Base-by-base conservation (phyloP, 2,888 invertebrate genomes). In the Caenorhabditis sp. region DNA sequence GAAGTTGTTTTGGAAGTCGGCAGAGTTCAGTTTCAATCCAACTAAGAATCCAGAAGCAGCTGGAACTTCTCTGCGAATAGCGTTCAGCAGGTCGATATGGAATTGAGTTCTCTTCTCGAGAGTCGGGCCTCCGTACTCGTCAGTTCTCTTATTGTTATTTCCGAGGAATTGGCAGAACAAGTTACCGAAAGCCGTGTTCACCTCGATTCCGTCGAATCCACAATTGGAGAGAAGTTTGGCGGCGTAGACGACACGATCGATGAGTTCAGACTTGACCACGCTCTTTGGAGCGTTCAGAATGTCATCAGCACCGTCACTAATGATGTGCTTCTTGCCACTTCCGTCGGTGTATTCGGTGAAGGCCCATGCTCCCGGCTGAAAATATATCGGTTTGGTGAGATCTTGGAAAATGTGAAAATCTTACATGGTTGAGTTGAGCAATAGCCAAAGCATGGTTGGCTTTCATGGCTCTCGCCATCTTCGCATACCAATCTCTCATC, bases 221-320 rank as follows among this genome's bases (percentile, higher is more conserved):
- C 82, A 82, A 47, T 76, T 76, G 3, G 72, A 76, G 19, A 82
- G 54, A 12, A 82, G 47, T 28, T 76, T 72, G 12, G 82, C 76
- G 26, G 82, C 82, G 64, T 83, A 89, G 12, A 86, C 89, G 19
- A 86, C 84, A 35, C 86, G 69, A 35, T 88, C 86, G 38, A 89
- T 88, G 1, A 88, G 66, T 54, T 89, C 82, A 0, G 80, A 83
- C 38, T 81, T 44, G 38, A 89, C 70, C 14, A 87, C 85, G 16
- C 77, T 81, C 19, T 35, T 58, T 12, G 87, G 69, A 38, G 86
- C 61, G 14, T 86, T 79, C 49, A 87, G 54, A 54, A 86, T 85
- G 22, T 85, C 76, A 19, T 85, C 85, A 10, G 84, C 87, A 35
- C 86, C 84, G 35, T 84, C 73, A 24, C 76, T 76, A 49, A 82